Evolutionary conservation across 1,140 invertebrate genomes (phyloP), one percentile per base, ranked within the genome.

Genomic region (Drosophila triauraria): DNA sequence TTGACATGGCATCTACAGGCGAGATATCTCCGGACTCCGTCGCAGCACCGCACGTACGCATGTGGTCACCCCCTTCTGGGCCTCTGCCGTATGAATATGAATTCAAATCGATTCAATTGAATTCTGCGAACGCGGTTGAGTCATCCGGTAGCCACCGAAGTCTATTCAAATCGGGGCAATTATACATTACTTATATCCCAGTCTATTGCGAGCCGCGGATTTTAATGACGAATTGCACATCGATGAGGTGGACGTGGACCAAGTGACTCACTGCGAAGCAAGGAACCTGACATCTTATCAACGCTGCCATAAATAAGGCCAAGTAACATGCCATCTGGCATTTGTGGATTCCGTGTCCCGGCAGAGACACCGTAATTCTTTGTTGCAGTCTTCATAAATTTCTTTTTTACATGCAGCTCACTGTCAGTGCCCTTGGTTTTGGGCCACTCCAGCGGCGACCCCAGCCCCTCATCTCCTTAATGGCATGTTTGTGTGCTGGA

Each of bases 311-410:
- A 84, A 87, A 87, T 84, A 88, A 88, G 46, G 35, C 38, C 51
- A 82, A 65, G 75, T 69, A 70, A 78, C 62, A 59, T 56, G 53
- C 35, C 63, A 78, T 53, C 64, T 44, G 23, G 47, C 60, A 70
- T 71, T 57, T 59, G 58, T 27, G 50, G 32, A 48, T 59, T 44
- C 46, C 48, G 43, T 67, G 69, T 38, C 56, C 54, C 80, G 20
- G n/a, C 51, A 43, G 38, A 42, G 30, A 60, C 56, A 72, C 60
- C 71, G 84, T 80, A 88, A 88, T 65, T 87, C 80, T 90, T 88
- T 78, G 68, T 68, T 84, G 84, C 84, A 88, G 84, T 87, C 84
- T 88, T 88, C 84, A 87, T 87, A 87, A 88, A 87, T 87, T 87
- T 83, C 54, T 43, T 75, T 78, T 78, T 59, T 77, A 88, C 83